Percentiles rank a stretch among this genome's conserved stretches.
Evolutionary conservation across 2,113 vertebrate genomes (phyloP).

Genomic region (Epinephelus fuscoguttatus): DNA sequence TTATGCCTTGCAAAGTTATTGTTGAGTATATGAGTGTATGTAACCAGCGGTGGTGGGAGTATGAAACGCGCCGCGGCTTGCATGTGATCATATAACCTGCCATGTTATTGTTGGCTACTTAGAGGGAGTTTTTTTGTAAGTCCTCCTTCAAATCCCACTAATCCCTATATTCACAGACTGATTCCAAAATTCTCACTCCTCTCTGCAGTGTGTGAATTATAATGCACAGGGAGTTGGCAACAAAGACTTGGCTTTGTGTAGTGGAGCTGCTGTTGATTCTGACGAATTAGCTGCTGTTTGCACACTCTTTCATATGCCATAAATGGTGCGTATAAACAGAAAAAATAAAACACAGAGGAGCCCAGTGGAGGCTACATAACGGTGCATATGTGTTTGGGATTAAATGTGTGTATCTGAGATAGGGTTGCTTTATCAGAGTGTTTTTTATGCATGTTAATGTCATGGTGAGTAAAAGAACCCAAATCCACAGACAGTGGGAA

Average conservation of each 20-base stretch:
- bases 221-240: constrained; percentile 68
- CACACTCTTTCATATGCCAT: constrained; percentile 23
- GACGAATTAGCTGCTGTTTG: constrained; percentile 69
- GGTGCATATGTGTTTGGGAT: constrained; percentile 53
- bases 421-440: constrained; percentile 33
- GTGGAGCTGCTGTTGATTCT: constrained; percentile 62
- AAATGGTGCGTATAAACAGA: constrained; percentile 26
- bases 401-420: constrained; percentile 52
- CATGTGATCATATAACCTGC: constrained; percentile 66
- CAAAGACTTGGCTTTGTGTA: constrained; percentile 64
- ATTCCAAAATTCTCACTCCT: constrained; percentile 69
- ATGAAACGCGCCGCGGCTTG: constrained; percentile 36
- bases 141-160: constrained; percentile 73
- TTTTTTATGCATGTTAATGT: constrained; percentile 52
- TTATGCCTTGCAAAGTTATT: constrained; percentile 16
- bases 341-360: constrained; percentile 21
- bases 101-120: constrained; percentile 69
- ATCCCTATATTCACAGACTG: constrained; percentile 72
- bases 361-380: constrained; percentile 48
- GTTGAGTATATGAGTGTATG: constrained; percentile 23
- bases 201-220: constrained; percentile 66
- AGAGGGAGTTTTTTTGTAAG: constrained; percentile 71
- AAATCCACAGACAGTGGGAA: constrained; percentile 60
- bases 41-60: constrained; percentile 42
- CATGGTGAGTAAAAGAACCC: constrained; percentile 41